Conservation (phyloP, 2,888 invertebrate species). For the Plagiodera versicolora region DNA sequence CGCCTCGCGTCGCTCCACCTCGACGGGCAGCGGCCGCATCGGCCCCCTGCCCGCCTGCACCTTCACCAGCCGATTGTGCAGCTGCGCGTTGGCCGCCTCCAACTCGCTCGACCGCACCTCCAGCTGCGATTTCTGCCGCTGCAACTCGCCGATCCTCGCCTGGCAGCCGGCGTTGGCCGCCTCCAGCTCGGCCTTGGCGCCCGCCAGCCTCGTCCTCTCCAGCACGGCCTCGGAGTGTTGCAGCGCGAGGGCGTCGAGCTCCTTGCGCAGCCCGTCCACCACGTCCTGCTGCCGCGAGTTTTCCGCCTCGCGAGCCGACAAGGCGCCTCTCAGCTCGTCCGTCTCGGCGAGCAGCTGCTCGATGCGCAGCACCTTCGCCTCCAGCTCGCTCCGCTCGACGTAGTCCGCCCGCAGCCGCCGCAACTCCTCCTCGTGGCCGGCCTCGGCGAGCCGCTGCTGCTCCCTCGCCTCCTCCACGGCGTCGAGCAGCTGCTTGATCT, state of each 20-base stretch:
- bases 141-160: slow-evolving; percentile 43
- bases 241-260: slow-evolving; percentile 72
- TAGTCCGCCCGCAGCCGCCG: slow-evolving; percentile 54
- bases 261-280: slow-evolving; percentile 62
- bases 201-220: slow-evolving; percentile 72
- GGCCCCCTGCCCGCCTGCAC: slow-evolving; percentile 32
- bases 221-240: slow-evolving; percentile 73
- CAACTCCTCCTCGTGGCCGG: slow-evolving; percentile 34
- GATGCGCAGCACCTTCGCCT: slow-evolving; percentile 57
- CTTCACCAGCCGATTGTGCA: slow-evolving; percentile 50
- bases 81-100: slow-evolving; percentile 51
- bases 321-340: slow-evolving; percentile 52
- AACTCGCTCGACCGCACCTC: slow-evolving; percentile 53
- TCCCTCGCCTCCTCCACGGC: slow-evolving; percentile 43
- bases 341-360: slow-evolving; percentile 56
- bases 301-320: slow-evolving; percentile 53
- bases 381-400: slow-evolving; percentile 61
- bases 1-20: slow-evolving; percentile 49
- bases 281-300: slow-evolving; percentile 58
- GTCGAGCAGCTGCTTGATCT: slow-evolving; percentile 46
- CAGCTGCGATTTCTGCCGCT: slow-evolving; percentile 57
- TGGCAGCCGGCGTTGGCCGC: slow-evolving; percentile 46
- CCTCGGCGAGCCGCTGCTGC: slow-evolving; percentile 39
- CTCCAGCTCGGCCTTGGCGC: slow-evolving; percentile 70
- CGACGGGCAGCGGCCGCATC: slow-evolving; percentile 46